Evolutionary conservation across 2,113 vertebrate genomes (phyloP), one percentile per base, ranked within the genome.

Genomic region (Rhombomys opimus): DNA sequence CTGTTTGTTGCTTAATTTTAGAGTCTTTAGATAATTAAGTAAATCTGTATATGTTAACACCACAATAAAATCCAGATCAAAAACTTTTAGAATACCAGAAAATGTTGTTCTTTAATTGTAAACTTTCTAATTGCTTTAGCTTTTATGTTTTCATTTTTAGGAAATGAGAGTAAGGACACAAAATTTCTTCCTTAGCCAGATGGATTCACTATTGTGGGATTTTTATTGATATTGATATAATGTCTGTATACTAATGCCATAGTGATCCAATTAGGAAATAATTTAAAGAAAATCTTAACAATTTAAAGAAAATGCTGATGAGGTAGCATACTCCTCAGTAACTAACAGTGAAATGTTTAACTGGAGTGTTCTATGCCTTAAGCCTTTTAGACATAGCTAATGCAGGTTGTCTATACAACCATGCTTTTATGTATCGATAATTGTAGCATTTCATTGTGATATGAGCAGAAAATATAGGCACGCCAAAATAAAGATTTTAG

Each of bases 231-330:
- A 10, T 57, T 52, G 6, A 73, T 77, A 80, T 94, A 78, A 88
- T 88, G 76, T 77, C 95, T 87, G 88, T 88, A 87, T 90, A 82
- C 70, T 90, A 90, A 46, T 95, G 46, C 54, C 91, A 96, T 68
- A 11, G 7, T 77, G 46, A 87, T 86, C 80, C 52, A 92, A 23
- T 91, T n/a, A 94, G 54, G 85, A 68, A 94, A 59, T 85, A 25
- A 93, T 96, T 95, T 57, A 84, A 93, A 63, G 88, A 90, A 78
- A 96, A 93, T 95, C 9, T 76, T 82, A 65, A 89, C 95, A 38
- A 38, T 32, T 18, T 72, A 72, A 72, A 72, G 35, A 72, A 72
- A 72, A 46, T 46, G 5, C 46, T 46, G 46, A 46, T 46, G 46
- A 57, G 38, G 23, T 81, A 93, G 30, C 27, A 80, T 61, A 57